Evolutionary conservation across 2,888 invertebrate genomes (phyloP), one percentile per base, ranked within the genome.

Genomic region (Cyrtodaria siliqua): DNA sequence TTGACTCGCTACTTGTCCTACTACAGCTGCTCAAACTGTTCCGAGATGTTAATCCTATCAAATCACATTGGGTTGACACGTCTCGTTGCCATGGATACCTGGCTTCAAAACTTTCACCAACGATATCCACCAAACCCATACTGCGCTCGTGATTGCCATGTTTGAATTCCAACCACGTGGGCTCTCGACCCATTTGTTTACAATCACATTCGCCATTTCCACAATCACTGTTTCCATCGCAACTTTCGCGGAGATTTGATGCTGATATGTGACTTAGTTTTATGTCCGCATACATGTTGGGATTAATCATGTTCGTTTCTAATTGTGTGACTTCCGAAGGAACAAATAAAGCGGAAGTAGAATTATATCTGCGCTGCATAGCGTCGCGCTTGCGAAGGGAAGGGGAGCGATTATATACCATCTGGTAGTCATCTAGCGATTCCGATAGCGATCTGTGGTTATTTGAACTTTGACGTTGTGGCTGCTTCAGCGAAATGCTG

Each of bases 71-170:
- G 14, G 88, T 85, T 1, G 86, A 83, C 18, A 89, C 86, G 68
- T 91, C 90, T 9, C 88, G 79, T 81, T 91, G 91, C 91, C 91
- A 91, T 16, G 91, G 91, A 64, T 84, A 91, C 44, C 89, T 66
- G 16, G 89, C 86, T 33, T 86, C 85, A 61, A 83, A 86, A 62
- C 86, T 86, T 74, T 89, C 90, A 0, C 90, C 90, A 27, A 89
- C 86, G 55, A 91, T 89, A 75, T 91, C 90, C 57, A 88, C 77
- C 8, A 86, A 53, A 18, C 66, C 63, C 14, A 81, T 27, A 40
- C 33, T 33, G 4, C 12, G 33, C 33, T 33, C 33, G 12, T 33
- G 12, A 33, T 4, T 33, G 33, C 12, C 33, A 4, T 33, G 33
- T 33, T 33, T 33, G 12, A 8, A 33, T 33, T 33, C 33, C 33